phyloP scores from a whole-genome alignment of 2,113 vertebrate species.

The Numida meleagris region DNA sequence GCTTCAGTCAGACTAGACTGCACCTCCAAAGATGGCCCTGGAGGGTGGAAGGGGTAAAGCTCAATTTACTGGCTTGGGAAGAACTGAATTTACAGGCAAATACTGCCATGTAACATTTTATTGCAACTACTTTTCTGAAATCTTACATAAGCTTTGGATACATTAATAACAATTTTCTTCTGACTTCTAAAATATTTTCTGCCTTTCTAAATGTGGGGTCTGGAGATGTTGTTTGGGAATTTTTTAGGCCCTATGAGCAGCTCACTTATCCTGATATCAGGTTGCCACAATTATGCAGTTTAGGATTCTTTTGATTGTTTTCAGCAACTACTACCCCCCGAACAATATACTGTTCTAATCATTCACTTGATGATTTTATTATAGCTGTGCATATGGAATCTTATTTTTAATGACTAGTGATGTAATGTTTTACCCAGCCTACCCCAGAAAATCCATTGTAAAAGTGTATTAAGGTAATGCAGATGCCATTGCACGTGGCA shows the following conservation, averaged over 20 bases:
- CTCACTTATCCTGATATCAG: constrained; percentile 2
- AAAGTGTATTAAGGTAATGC: not conserved
- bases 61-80: not conserved
- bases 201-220: not conserved
- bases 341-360: not conserved
- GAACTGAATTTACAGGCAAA: not conserved
- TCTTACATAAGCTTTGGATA: not conserved
- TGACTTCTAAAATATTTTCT: not conserved
- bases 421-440: constrained; percentile 4
- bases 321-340: not conserved
- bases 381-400: not conserved
- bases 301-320: constrained; percentile 4
- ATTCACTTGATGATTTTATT: constrained; percentile 5
- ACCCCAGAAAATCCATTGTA: not conserved
- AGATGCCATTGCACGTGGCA: not conserved
- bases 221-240: not conserved
- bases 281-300: not conserved
- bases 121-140: not conserved
- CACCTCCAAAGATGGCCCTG: not conserved
- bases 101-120: not conserved
- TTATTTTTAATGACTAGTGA: constrained; percentile 18
- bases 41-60: not conserved
- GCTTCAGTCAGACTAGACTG: not conserved
- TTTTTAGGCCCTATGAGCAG: not conserved
- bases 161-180: not conserved